Evolutionary conservation across 1,140 invertebrate genomes (phyloP), one percentile per base, ranked within the genome.

Genomic region (Pararge aegeria): DNA sequence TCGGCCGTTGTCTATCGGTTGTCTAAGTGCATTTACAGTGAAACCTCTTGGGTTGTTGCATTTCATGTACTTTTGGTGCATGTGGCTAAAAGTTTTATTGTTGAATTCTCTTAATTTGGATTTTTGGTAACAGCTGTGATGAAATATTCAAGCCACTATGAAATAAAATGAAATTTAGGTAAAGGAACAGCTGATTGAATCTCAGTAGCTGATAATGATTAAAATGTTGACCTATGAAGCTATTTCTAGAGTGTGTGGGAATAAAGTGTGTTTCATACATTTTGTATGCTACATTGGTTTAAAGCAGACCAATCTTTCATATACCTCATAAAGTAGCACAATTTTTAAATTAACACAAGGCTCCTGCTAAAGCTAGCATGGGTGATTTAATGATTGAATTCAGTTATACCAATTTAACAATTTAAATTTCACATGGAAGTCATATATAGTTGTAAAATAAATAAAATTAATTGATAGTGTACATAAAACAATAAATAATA

Each of bases 111-210:
- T 13, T 27, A 10, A 24, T 49, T 58, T 66, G 50, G 40, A 65
- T 66, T 54, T 10, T 57, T 37, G 34, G 54, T 67, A 80, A 78
- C 76, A 80, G 77, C 79, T 85, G 81, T 78, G 66, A n/a, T n/a
- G n/a, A n/a, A 53, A 72, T 75, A 61, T 61, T 68, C 68, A 79
- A 70, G 55, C 66, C 71, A 87, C 63, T 84, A 89, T 89, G 86
- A 83, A 84, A 82, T 89, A 89, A 88, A 77, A 89, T 89, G 86
- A 87, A 83, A 89, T 80, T 80, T 87, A 87, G 86, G 86, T 89
- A 86, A 83, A 59, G 13, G n/a, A 49, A 49, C 46, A 49, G 46
- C 38, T 42, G 38, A 42, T 42, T 10, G 0, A 5, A 42, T 42
- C 6, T 18, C 12, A 42, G 5, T 42, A 16, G 18, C 4, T 18